A percentile compares a stretch with the other conserved stretches of the same genome.
Conservation (phyloP, 2,797 vertebrate genomes). For the Pyrocephalus nanus region DNA sequence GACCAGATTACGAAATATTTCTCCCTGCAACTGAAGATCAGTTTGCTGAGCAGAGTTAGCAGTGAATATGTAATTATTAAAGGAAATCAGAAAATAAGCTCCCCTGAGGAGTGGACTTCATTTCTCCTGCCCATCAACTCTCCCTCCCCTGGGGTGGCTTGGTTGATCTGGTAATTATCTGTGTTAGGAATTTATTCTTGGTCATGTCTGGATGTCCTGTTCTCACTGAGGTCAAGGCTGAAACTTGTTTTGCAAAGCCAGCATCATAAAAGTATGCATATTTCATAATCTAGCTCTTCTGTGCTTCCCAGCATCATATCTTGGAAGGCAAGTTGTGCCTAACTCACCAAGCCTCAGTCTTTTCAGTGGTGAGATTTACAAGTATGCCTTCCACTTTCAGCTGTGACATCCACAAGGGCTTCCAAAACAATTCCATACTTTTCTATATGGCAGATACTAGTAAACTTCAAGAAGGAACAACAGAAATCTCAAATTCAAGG, state of each 20-base stretch:
- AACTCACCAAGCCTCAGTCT: not conserved
- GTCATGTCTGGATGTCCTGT: constrained; percentile 4
- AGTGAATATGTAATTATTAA: not conserved
- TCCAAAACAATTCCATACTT: not conserved
- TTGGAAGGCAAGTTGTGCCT: not conserved
- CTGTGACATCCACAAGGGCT: not conserved
- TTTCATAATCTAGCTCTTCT: not conserved
- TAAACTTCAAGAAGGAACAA: not conserved
- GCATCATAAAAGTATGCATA: not conserved
- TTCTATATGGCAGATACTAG: not conserved
- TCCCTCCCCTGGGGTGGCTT: not conserved
- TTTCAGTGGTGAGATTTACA: not conserved
- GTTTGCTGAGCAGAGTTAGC: not conserved
- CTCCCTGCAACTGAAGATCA: not conserved
- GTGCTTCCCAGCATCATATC: not conserved
- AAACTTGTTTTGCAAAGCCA: not conserved
- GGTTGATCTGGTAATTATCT: constrained; percentile 31
- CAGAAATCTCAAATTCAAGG: not conserved
- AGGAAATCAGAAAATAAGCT: not conserved
- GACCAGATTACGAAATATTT: not conserved
- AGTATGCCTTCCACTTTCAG: not conserved
- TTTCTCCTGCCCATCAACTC: not conserved
- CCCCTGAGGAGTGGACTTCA: not conserved
- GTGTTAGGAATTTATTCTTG: not conserved
- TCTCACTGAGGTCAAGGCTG: constrained; percentile 33